A percentile compares a stretch with the other conserved stretches of the same genome.
phyloP scores from a whole-genome alignment of 2,113 vertebrate genomes.

The Cricetomys ansorgei region DNA sequence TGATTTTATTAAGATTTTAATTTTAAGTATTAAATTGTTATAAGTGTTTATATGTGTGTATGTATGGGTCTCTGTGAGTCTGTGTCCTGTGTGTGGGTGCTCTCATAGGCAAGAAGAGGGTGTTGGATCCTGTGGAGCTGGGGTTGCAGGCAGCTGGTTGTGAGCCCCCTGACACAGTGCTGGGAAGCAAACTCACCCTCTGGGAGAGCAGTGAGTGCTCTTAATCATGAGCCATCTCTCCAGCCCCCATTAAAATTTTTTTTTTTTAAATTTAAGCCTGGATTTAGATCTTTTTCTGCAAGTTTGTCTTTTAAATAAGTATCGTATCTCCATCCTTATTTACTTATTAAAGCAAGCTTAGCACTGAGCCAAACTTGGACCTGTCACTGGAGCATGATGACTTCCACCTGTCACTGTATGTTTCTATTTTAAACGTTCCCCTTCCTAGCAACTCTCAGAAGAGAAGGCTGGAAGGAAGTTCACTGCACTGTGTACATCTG shows the following conservation, averaged over 20 bases:
- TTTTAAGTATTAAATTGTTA: too few species aligned
- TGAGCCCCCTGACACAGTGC: neutral
- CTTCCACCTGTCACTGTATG: constrained; percentile 76
- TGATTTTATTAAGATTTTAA: neutral
- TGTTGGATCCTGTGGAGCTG: neutral
- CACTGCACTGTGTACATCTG: neutral
- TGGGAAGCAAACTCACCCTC: neutral
- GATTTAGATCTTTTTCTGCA: neutral
- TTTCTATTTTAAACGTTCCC: constrained; percentile 81
- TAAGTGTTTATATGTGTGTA: neutral
- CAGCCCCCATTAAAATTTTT: neutral
- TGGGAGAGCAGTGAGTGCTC: neutral
- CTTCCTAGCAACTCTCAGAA: constrained; percentile 70
- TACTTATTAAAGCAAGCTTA: constrained; percentile 40
- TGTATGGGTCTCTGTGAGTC: neutral
- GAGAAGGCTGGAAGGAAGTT: constrained; percentile 39
- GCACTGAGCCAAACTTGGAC: constrained; percentile 57
- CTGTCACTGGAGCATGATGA: constrained; percentile 64
- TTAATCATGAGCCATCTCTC: neutral
- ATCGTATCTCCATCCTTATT: neutral
- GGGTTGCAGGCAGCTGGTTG: neutral
- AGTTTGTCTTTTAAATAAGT: neutral
- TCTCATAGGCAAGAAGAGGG: neutral
- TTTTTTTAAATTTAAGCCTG: constrained; percentile 36
- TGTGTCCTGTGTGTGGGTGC: neutral